Base-by-base conservation (phyloP, 2,888 invertebrate species). In the Drosophila cracens region DNA sequence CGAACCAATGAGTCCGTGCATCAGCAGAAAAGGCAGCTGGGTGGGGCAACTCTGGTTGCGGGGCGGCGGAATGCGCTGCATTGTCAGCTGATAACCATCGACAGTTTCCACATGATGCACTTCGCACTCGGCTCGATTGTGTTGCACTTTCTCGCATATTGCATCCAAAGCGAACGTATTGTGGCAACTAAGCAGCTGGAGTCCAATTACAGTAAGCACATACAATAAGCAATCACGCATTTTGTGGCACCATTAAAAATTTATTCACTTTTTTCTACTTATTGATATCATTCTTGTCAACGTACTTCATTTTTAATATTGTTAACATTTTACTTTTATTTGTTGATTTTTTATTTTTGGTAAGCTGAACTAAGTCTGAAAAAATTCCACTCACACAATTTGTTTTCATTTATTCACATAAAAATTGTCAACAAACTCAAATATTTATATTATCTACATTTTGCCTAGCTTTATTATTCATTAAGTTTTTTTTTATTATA, bases 1-100 rank as follows among this genome's bases (percentile, higher is more conserved):
- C 4, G 92, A 92, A 11, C 92, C 92, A n/a, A 92, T 84, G 6
- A 92, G 59, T 1, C 92, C 92, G 46, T 92, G 92, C 92, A 92
- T 92, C 38, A 92, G 81, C 49, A 92, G 65, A 29, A 91, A 88
- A 0, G 92, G 83, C 2, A 59, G 64, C 58, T 56, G 52, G 4
- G 10, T 29, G 34, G 59, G 54, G 38, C 79, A 80, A 31, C 65
- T 81, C 4, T 63, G 67, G 52, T 72, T 79, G 7, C 62, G 68
- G 18, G 77, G 81, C 21, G 92, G 82, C 2, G 91, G 91, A 53
- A 92, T 90, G 13, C 92, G 87, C 36, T 92, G 91, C 49, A 92
- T 29, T 6, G 90, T 91, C 36, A 92, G 69, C 38, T 82, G 77
- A 76, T 92, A 92, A 8, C 91, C 90, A 72, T 92, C 92, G 34